phyloP scores from a whole-genome alignment of 2,888 invertebrate species.

The Alviniconcha strummeri region DNA sequence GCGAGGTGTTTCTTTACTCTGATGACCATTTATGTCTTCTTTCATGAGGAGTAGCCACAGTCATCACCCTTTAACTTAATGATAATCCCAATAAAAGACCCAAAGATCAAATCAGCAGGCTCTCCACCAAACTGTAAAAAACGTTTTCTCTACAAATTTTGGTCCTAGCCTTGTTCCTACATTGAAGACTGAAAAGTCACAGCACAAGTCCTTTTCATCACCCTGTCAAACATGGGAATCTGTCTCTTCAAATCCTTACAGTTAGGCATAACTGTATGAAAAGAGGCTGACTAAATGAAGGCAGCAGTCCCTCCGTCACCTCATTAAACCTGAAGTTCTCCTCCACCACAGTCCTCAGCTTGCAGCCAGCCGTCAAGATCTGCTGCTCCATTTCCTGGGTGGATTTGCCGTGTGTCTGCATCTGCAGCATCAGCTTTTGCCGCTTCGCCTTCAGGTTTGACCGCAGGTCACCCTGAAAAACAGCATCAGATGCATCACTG shows the following conservation, averaged over 20 bases:
- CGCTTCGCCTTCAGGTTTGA: slow-evolving; percentile 56
- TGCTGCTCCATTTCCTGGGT: slow-evolving; percentile 59
- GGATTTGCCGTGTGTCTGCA: slow-evolving; percentile 61
- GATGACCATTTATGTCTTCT: no score
- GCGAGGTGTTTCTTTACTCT: no score
- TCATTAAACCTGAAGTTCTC: slow-evolving; percentile 64
- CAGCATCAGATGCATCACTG: no score
- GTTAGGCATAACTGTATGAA: background rate
- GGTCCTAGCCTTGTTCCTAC: background rate
- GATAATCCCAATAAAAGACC: no score
- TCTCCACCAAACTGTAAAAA: no score
- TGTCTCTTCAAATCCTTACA: background rate
- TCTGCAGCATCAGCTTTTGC: slow-evolving; percentile 54
- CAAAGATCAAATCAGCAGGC: no score
- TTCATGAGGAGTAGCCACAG: no score
- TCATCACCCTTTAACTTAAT: no score
- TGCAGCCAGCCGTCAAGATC: slow-evolving; percentile 63
- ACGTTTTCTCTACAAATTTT: no score
- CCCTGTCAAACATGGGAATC: background rate
- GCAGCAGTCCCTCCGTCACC: slow-evolving; percentile 40
- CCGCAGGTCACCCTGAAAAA: slow-evolving; percentile 48
- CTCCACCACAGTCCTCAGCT: slow-evolving; percentile 64
- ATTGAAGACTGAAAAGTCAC: background rate
- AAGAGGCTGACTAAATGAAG: no score
- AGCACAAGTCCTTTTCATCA: background rate